Evolutionary conservation across 2,113 vertebrate species (phyloP), one percentile per base, ranked within the genome.

Genomic region (Climacteris rufus): DNA sequence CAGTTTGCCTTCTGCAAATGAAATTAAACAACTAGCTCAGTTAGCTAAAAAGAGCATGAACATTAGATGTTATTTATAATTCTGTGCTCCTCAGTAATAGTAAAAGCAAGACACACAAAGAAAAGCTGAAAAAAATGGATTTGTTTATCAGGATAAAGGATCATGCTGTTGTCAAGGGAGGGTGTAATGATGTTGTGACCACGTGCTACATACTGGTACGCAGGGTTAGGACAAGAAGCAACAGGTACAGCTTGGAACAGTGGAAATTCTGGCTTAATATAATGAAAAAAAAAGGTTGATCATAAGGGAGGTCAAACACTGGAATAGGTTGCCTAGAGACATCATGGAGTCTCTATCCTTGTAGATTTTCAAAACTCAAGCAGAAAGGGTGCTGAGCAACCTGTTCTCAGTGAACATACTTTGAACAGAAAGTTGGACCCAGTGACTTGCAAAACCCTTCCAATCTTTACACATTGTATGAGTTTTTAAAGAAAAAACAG

Each of bases 311-410:
- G 9, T 24, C 17, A 42, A 70, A 63, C 11, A 44, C 21, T 39
- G 15, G 18, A 78, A 71, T 5, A 59, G 2, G 3, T 47, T 61
- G 7, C 9, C 22, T 35, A 44, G n/a, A 78, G 11, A 47, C 6
- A 15, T 10, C 20, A 33, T 5, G 11, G 14, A 17, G 7, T 77
- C 28, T 37, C 25, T 35, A 28, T 28, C 9, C 39, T 45, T 54
- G 13, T 11, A 68, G 19, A n/a, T 57, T 80, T 93, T 76, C 19
- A 72, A 27, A 89, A 40, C 28, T 68, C 18, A 59, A 24, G 7
- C 0, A 2, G 23, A 49, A 3, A 66, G 50, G 3, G 7, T 4
- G 4, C 9, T 47, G 16, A 75, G 3, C 13, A 80, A 17, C 4
- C 13, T 71, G 4, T 35, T 63, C 27, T 83, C 16, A 65, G 30